Conservation (phyloP, 2,113 vertebrate species). For the Turdus rufiventris region DNA sequence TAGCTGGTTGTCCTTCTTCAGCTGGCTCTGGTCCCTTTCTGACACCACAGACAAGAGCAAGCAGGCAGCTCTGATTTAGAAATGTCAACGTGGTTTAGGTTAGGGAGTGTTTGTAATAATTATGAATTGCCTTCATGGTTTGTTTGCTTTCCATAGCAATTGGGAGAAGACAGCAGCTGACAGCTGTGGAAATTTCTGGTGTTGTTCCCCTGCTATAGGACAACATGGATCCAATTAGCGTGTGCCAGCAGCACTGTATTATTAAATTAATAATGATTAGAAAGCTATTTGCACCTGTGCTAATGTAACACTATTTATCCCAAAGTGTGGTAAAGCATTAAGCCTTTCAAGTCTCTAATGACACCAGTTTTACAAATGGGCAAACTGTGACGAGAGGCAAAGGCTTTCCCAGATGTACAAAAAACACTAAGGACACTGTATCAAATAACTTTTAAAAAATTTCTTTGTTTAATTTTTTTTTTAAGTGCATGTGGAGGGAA, state of each 20-base stretch:
- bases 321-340: background rate
- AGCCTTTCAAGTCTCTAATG: background rate
- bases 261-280: slow-evolving; percentile 50
- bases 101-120: slow-evolving; percentile 60
- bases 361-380: background rate
- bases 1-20: background rate
- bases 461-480: background rate
- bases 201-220: background rate
- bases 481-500: background rate
- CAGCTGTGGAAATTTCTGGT: slow-evolving; percentile 39
- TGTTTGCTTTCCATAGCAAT: slow-evolving; percentile 62
- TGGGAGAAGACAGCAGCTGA: slow-evolving; percentile 43
- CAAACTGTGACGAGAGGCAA: accelerated
- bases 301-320: background rate
- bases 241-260: background rate
- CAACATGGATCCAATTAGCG: slow-evolving; percentile 19
- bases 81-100: slow-evolving; percentile 53
- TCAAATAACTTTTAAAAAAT: background rate
- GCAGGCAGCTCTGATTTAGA: slow-evolving; percentile 9
- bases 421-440: background rate
- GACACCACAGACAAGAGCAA: slow-evolving; percentile 21
- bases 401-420: background rate
- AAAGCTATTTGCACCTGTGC: slow-evolving; percentile 46
- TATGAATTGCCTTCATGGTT: slow-evolving; percentile 50
- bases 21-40: background rate